A percentile compares a stretch with the other conserved stretches of the same genome.
phyloP scores from a whole-genome alignment of 2,113 vertebrate genomes.

The Cephalopterus ornatus region DNA sequence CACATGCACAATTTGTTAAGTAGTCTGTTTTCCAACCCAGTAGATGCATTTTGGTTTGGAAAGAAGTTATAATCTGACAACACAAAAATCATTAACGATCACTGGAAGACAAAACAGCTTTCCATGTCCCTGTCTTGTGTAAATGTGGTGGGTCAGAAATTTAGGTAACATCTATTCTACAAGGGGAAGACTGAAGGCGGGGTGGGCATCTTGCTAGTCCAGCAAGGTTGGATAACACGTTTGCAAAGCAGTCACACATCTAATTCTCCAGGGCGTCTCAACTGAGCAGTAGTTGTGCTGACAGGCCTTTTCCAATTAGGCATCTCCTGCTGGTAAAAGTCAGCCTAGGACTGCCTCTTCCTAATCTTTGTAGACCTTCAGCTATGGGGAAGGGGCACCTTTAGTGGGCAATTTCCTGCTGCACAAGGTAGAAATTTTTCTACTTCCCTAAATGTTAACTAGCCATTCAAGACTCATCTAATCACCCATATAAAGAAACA shows the following conservation, averaged over 20 bases:
- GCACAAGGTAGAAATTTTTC: not conserved
- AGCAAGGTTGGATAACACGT: not conserved
- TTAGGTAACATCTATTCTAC: not conserved
- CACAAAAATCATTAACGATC: not conserved
- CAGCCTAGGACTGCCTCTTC: not conserved
- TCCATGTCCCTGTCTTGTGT: not conserved
- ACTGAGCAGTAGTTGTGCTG: not conserved
- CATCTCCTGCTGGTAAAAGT: not conserved
- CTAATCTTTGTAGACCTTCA: not conserved
- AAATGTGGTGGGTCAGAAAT: not conserved
- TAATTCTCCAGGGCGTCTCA: not conserved
- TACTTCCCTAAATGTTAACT: not conserved
- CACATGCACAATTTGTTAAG: not conserved
- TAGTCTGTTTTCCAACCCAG: not conserved
- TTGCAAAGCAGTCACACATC: accelerated
- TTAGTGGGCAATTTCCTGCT: not conserved
- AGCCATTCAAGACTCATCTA: not conserved
- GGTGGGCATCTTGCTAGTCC: not conserved
- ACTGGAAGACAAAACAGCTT: not conserved
- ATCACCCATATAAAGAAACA: not conserved
- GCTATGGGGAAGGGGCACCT: accelerated
- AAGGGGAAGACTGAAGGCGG: not conserved
- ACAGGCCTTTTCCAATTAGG: not conserved
- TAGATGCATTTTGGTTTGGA: not conserved
- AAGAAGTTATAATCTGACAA: not conserved